Base-by-base conservation (phyloP, 2,888 invertebrate genomes). In the Odontocerum albicorne region DNA sequence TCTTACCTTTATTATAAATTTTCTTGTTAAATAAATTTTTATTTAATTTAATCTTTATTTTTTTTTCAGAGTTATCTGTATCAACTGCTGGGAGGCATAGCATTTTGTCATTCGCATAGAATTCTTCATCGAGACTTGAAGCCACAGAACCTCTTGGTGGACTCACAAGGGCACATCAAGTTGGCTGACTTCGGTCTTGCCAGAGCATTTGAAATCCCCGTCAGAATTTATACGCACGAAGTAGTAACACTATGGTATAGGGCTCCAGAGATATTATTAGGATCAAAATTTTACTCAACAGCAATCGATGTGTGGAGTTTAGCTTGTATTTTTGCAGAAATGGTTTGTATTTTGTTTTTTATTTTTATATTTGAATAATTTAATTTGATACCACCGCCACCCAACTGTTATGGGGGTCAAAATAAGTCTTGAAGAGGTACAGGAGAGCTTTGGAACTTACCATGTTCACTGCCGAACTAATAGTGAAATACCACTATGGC, bases 191-290 rank as follows among this genome's bases (percentile, higher is more conserved):
- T 98, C 76, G 98, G 98, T 6, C 79, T 99, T 51, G 96, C 96
- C 2, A 81, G 98, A 63, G 88, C 91, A 32, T 95, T 96, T 73
- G 90, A 90, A 51, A 82, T 98, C 33, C 98, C 98, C 10, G 87
- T 96, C 63, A 82, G 95, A 59, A 88, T 90, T 1, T 98, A 95
- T 72, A 98, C 98, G 1, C 97, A 98, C 73, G 92, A 92, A 75
- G 91, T 96, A 12, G 91, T 97, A 3, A 98, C 97, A 1, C 80
- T 98, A 59, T 98, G 97, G 97, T 98, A 98, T 73, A 83, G 97
- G 67, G 92, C 97, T 4, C 97, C 98, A 1, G 97, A 98, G 76
- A 89, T 98, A 65, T 80, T 98, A 57, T 79, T 98, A 17, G 97
- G 97, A 36, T 85, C 91, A 12, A 88, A 89, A 69, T 85, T 90